Conservation (phyloP, 2,888 invertebrate genomes). For the Drosophila greeni region DNA sequence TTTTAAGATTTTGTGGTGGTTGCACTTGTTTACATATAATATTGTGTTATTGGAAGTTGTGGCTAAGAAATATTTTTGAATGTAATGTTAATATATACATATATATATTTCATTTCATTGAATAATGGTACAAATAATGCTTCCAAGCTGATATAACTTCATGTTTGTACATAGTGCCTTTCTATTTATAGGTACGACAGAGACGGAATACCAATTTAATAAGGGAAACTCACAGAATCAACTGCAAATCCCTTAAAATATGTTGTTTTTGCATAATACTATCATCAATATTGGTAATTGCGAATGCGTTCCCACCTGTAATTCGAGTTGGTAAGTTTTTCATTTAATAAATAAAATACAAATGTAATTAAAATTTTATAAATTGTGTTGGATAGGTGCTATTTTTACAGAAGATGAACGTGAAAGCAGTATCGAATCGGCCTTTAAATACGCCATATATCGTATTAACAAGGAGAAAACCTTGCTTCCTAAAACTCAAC, state of each 20-base stretch:
- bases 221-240: slow-evolving; percentile 2
- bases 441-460: slow-evolving; percentile 96
- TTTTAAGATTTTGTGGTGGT: slow-evolving; percentile 12
- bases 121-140: slow-evolving; percentile 9
- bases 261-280: slow-evolving; percentile 83
- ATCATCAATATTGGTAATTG: slow-evolving; percentile 65
- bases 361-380: not conserved
- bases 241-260: slow-evolving; percentile 10
- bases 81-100: not conserved
- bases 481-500: slow-evolving; percentile 89
- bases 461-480: slow-evolving; percentile 92
- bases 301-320: slow-evolving; percentile 82
- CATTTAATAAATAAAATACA: not conserved
- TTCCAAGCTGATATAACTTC: not conserved
- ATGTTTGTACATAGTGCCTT: not conserved
- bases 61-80: not conserved
- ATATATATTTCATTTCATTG: not conserved
- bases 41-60: not conserved
- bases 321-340: slow-evolving; percentile 83
- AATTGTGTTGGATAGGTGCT: slow-evolving; percentile 83
- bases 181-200: not conserved
- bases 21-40: slow-evolving; percentile 9
- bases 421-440: slow-evolving; percentile 91
- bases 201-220: slow-evolving; percentile 4
- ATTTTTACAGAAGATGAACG: slow-evolving; percentile 94